Percentiles rank a stretch among this genome's conserved stretches.
Evolutionary conservation across 92 coral and sea anemone genomes (phyloP).

Genomic region (Epizoanthus illoricatus): DNA sequence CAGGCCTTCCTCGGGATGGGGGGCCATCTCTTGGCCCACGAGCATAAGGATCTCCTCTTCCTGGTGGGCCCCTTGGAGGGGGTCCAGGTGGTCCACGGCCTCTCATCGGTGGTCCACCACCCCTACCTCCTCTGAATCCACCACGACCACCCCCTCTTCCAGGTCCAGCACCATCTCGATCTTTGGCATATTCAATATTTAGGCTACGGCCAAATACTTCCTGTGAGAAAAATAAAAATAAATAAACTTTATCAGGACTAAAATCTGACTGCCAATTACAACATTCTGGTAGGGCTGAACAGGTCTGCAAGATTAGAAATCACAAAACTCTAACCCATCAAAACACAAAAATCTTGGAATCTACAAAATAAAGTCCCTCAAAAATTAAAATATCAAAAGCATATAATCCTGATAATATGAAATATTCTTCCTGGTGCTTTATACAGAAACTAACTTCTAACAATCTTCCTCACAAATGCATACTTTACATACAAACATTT

Average conservation of each 20-base stretch:
- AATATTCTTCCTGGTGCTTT: too few species aligned
- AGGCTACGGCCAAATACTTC: constrained; percentile 66
- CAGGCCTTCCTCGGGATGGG: constrained; percentile 55
- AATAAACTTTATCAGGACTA: neutral
- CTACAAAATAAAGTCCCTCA: too few species aligned
- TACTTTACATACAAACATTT: too few species aligned
- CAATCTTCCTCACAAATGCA: too few species aligned
- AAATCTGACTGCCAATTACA: neutral
- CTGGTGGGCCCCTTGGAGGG: constrained; percentile 76
- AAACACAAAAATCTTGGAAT: too few species aligned
- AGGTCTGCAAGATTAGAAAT: too few species aligned
- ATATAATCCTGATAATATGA: too few species aligned
- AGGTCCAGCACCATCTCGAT: constrained; percentile 55
- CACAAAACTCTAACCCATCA: too few species aligned
- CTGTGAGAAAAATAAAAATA: constrained; percentile 32
- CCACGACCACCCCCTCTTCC: constrained; percentile 80
- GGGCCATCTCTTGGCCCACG: constrained; percentile 57
- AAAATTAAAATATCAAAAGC: too few species aligned
- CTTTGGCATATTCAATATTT: constrained; percentile 82
- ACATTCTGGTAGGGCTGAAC: neutral
- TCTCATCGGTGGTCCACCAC: constrained; percentile 56
- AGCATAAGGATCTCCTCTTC: constrained; percentile 55
- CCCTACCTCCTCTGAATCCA: constrained; percentile 50
- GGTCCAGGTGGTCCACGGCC: constrained; percentile 66
- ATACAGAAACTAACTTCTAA: too few species aligned